A percentile compares a stretch with the other conserved stretches of the same genome.
phyloP scores from a whole-genome alignment of 2,888 invertebrate genomes.

The Macroteleia sp. region DNA sequence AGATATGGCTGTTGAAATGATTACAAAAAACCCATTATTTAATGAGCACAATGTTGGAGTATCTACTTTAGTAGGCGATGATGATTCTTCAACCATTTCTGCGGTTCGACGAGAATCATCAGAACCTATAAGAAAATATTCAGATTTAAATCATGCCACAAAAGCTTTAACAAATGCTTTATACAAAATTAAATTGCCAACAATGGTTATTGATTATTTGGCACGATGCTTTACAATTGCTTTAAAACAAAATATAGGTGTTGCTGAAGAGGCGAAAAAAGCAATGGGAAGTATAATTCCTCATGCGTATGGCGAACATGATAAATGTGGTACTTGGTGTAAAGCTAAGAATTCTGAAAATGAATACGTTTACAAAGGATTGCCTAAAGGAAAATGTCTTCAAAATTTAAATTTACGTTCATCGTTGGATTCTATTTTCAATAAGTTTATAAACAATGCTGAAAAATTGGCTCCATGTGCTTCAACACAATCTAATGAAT shows the following conservation, averaged over 20 bases:
- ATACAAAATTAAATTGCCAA: constrained; percentile 7
- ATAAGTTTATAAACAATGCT: constrained; percentile 23
- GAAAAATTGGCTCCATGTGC: constrained; percentile 39
- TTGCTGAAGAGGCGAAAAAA: neutral
- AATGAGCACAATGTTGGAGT: constrained; percentile 38
- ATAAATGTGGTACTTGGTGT: constrained; percentile 33
- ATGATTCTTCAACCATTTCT: constrained; percentile 61
- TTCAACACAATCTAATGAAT: constrained; percentile 61
- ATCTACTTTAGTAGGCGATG: constrained; percentile 56
- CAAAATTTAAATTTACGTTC: neutral
- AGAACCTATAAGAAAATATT: constrained; percentile 1
- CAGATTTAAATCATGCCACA: constrained; percentile 18
- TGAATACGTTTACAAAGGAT: neutral
- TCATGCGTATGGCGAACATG: constrained; percentile 16
- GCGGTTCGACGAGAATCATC: constrained; percentile 25
- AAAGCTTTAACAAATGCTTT: constrained; percentile 15
- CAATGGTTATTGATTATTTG: constrained; percentile 6
- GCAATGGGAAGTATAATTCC: constrained; percentile 15
- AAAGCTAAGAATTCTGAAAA: neutral
- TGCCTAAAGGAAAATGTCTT: constrained; percentile 25
- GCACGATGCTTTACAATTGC: constrained; percentile 2
- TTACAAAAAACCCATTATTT: constrained; percentile 30
- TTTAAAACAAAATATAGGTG: constrained; percentile 11
- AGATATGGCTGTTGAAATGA: constrained; percentile 55
- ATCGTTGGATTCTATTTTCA: neutral